Base-by-base conservation (phyloP, 2,888 invertebrate genomes). In the Thyatira batis region DNA sequence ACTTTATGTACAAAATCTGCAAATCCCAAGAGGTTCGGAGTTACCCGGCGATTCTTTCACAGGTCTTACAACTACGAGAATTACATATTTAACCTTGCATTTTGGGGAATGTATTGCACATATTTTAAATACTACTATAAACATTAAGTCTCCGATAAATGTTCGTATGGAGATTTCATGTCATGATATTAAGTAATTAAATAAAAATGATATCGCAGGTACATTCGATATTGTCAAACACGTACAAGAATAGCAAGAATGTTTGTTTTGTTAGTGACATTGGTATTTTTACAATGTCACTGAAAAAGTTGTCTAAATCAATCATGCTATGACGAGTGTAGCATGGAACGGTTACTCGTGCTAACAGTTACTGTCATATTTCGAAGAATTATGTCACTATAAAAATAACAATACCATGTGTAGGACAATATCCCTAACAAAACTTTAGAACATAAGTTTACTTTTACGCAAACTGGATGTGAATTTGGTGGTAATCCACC, bases 21-120 rank as follows among this genome's bases (percentile, higher is more conserved):
- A 3, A 23, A 23, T 4, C 23, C 23, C 3, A 23, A 4, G 23
- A 11, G 30, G 30, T 11, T 30, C 3, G 17, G 17, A n/a, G 5
- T 13, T 39, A 39, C 3, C 33, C 8, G 30, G 30, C n/a, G 33
- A 39, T 39, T 8, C 54, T 60, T 49, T 53, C 55, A 46, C 57
- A 53, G 51, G 54, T 39, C 46, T 58, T 67, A 53, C 61, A 60
- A 64, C 58, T 67, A 53, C 61, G 61, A 64, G 55, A 59, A 56
- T 53, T 61, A 67, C 63, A 73, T 59, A 71, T 61, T 56, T 59
- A 74, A 75, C 71, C 65, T 77, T 80, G 68, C 58, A 79, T 77
- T 78, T 80, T 78, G 81, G 83, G 85, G 85, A 85, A 84, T 85
- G 85, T 85, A 80, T 83, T 82, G 78, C 80, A 84, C 80, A 67